Conservation (phyloP, 2,113 vertebrate species). For the Orthochromis indermauri region DNA sequence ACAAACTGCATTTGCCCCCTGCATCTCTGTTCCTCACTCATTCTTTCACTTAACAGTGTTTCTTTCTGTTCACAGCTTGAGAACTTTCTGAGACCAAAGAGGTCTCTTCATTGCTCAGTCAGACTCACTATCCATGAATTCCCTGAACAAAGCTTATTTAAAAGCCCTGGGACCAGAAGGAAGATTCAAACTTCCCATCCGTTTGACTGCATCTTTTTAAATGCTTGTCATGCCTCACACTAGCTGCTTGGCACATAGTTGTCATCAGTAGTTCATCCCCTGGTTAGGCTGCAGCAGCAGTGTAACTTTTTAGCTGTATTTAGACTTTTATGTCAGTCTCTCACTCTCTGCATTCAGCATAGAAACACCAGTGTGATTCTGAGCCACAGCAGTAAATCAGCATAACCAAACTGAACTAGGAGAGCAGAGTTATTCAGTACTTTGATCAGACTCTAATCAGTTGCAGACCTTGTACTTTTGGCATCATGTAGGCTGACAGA, state of each 20-base stretch:
- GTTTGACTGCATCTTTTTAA: neutral
- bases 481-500: neutral
- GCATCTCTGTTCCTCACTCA: neutral
- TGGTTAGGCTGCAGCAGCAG: neutral
- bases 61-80: neutral
- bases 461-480: neutral
- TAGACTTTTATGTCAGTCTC: neutral
- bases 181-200: neutral
- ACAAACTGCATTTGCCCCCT: neutral
- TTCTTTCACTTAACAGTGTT: neutral
- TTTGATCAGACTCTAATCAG: neutral
- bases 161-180: neutral
- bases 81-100: neutral
- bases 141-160: neutral
- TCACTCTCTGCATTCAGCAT: neutral
- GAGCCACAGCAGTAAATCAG: neutral
- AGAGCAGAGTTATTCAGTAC: neutral
- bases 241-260: neutral
- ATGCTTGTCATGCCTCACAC: neutral
- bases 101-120: neutral
- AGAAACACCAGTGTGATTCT: neutral
- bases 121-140: neutral
- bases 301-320: neutral
- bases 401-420: neutral
- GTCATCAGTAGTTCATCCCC: neutral